These are phyloP conservation scores for Pecten maximus DNA, from an alignment of 2,888 invertebrate species.

Conservation along the genomic window DNA sequence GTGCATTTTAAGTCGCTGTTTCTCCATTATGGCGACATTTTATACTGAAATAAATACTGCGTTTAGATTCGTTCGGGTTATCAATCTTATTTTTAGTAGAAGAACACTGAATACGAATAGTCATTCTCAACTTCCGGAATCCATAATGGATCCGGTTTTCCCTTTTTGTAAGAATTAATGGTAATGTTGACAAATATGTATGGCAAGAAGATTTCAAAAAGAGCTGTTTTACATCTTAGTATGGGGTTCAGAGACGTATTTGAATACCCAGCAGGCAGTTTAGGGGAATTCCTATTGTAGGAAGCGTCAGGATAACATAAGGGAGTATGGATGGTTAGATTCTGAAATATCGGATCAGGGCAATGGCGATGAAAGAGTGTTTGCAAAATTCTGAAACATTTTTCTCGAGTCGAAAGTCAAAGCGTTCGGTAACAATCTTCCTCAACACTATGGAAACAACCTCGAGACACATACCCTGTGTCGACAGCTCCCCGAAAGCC, in stretches of 20 bases:
- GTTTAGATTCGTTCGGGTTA: slow-evolving; percentile 25
- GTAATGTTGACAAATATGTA: slow-evolving; percentile 7
- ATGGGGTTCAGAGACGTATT: neutral
- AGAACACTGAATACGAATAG: slow-evolving; percentile 1
- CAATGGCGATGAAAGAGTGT: too few relatives aligned
- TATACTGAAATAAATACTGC: slow-evolving; percentile 17
- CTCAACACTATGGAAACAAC: too few relatives aligned
- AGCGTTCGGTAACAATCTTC: too few relatives aligned
- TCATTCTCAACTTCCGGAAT: slow-evolving; percentile 19
- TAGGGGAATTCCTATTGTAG: too few relatives aligned
- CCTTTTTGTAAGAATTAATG: slow-evolving; percentile 7
- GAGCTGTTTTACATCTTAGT: neutral
- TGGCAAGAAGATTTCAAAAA: neutral
- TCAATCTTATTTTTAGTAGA: slow-evolving; percentile 30
- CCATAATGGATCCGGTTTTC: neutral
- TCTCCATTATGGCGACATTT: slow-evolving; percentile 27
- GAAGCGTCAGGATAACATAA: too few relatives aligned
- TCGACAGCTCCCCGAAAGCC: too few relatives aligned
- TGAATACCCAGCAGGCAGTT: too few relatives aligned
- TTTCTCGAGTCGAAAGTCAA: too few relatives aligned
- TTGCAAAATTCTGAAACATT: too few relatives aligned
- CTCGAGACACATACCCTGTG: too few relatives aligned
- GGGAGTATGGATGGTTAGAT: too few relatives aligned
- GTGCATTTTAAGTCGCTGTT: neutral
- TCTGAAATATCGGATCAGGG: too few relatives aligned